A percentile compares a stretch with the other conserved stretches of the same genome.
These are phyloP conservation scores for Epizoanthus stellaris DNA, from an alignment of 92 coral and sea anemone genomes.

Conservation along the genomic window DNA sequence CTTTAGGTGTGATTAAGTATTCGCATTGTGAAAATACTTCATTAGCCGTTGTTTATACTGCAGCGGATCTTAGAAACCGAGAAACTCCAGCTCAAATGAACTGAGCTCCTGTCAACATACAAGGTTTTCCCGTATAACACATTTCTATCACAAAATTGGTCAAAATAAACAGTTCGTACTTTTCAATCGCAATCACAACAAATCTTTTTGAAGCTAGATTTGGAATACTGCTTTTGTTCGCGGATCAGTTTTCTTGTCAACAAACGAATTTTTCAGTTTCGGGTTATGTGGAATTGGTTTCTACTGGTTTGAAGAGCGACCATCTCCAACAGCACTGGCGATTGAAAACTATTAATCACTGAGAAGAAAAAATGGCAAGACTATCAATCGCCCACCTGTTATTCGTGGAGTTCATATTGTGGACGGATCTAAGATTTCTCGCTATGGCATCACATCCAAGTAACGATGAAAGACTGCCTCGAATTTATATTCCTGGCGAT, in stretches of 20 bases:
- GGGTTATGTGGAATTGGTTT: too few species aligned
- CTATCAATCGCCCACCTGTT: neutral
- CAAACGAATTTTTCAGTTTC: too few species aligned
- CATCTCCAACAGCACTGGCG: too few species aligned
- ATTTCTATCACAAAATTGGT: too few species aligned
- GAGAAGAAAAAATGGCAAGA: neutral
- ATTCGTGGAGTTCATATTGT: neutral
- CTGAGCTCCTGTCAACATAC: neutral
- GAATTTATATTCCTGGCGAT: conserved; percentile 58
- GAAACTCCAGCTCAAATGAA: neutral
- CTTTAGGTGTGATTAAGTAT: neutral
- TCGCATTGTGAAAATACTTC: neutral
- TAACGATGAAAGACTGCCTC: neutral
- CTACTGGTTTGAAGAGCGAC: too few species aligned
- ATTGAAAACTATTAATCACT: neutral
- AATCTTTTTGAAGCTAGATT: too few species aligned
- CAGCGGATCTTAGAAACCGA: neutral
- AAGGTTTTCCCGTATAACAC: neutral
- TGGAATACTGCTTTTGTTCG: too few species aligned
- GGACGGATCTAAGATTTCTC: neutral
- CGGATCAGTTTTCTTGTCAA: neutral
- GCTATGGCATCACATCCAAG: neutral
- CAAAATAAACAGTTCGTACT: too few species aligned
- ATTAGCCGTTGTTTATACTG: neutral
- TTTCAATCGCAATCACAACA: too few species aligned